These are phyloP conservation scores for Nephrotoma guestfalica DNA, from an alignment of 2,888 invertebrate species.

Conservation along the genomic window DNA sequence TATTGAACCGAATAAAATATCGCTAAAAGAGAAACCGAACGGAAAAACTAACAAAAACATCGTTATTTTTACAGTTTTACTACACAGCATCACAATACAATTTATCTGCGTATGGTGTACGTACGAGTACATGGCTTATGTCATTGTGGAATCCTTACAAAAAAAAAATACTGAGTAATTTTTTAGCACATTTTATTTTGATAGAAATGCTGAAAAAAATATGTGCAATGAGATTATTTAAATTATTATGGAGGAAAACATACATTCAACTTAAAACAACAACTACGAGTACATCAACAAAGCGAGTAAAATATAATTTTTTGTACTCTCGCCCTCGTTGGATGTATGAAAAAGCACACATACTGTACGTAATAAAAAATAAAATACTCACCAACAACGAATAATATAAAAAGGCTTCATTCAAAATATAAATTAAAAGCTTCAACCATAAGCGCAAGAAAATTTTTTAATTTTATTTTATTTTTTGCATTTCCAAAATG, in stretches of 20 bases:
- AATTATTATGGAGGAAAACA: background rate
- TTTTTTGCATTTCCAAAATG: background rate
- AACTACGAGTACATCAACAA: background rate
- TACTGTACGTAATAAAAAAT: background rate
- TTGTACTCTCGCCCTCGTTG: background rate
- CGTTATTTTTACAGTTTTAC: background rate
- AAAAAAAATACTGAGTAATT: background rate
- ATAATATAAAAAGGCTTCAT: background rate
- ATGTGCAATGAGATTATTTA: slow-evolving; percentile 3
- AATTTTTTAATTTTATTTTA: background rate
- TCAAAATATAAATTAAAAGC: background rate
- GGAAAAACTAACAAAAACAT: background rate
- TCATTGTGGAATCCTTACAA: background rate
- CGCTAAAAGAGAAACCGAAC: background rate
- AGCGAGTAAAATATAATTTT: background rate
- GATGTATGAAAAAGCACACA: background rate
- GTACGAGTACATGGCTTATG: background rate
- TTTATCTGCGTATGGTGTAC: background rate
- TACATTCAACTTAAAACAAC: background rate
- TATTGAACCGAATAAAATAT: background rate
- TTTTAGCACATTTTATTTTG: background rate
- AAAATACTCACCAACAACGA: background rate
- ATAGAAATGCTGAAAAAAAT: background rate
- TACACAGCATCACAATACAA: background rate
- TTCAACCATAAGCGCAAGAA: background rate